Conservation (phyloP, 2,797 vertebrate genomes). For the Paratrypauchen microcephalus region DNA sequence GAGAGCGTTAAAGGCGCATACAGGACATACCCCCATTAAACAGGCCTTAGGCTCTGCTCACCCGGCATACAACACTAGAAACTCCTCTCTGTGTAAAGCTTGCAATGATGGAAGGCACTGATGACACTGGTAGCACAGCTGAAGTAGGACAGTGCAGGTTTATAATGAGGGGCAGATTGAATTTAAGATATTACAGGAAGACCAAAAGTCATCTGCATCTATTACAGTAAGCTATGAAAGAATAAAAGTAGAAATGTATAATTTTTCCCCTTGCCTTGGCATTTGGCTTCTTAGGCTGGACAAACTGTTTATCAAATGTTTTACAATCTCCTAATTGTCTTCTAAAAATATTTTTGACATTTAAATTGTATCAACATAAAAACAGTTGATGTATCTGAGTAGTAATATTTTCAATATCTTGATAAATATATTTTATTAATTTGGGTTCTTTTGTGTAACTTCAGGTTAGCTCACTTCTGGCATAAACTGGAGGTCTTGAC, state of each 20-base stretch:
- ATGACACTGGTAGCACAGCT: no score
- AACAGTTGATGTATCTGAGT: neutral
- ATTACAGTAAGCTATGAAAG: no score
- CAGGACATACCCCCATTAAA: conserved; percentile 34
- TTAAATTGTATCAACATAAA: neutral
- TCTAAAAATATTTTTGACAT: no score
- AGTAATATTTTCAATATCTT: neutral
- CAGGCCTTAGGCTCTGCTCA: conserved; percentile 19
- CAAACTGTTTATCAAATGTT: neutral
- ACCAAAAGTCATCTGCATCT: neutral
- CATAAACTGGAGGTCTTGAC: conserved; percentile 25
- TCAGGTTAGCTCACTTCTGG: conserved; percentile 23
- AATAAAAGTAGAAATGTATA: neutral
- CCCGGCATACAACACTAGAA: conserved; percentile 14
- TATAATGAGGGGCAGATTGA: neutral
- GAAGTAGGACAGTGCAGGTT: neutral
- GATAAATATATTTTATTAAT: neutral
- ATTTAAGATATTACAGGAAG: neutral
- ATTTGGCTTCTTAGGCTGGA: neutral
- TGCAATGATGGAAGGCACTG: neutral
- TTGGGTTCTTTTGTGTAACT: neutral
- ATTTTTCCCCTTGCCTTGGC: neutral
- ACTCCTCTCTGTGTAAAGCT: conserved; percentile 13
- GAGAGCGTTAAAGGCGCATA: conserved; percentile 55
- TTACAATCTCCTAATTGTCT: no score